These are phyloP conservation scores for Drepana falcataria DNA, from an alignment of 2,888 invertebrate species.

Conservation along the genomic window DNA sequence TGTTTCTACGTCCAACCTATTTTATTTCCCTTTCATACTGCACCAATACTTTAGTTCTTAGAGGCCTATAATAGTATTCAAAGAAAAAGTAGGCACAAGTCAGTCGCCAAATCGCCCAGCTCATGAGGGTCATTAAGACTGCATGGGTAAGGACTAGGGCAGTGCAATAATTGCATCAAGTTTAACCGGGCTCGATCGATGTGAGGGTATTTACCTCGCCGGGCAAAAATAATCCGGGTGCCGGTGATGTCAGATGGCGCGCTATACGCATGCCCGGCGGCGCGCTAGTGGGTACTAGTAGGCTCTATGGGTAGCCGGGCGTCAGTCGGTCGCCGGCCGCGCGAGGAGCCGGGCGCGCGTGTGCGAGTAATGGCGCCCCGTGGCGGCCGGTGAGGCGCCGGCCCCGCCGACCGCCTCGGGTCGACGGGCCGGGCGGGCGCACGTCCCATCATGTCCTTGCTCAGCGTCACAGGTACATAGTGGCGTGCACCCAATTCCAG, in stretches of 20 bases:
- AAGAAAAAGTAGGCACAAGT: not conserved
- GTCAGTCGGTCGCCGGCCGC: slow-evolving; percentile 70
- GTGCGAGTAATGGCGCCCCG: slow-evolving; percentile 70
- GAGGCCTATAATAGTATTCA: not conserved
- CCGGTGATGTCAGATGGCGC: slow-evolving; percentile 68
- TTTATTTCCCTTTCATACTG: not conserved
- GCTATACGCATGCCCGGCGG: slow-evolving; percentile 34
- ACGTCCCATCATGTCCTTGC: slow-evolving; percentile 75
- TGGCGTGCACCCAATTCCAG: slow-evolving; percentile 35
- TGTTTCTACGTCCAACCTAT: too few species aligned
- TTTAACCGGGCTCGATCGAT: slow-evolving; percentile 76
- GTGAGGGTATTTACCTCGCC: slow-evolving; percentile 78
- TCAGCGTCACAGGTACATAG: slow-evolving; percentile 75
- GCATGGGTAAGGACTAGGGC: slow-evolving; percentile 64
- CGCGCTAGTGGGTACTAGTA: slow-evolving; percentile 31
- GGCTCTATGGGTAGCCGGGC: slow-evolving; percentile 21
- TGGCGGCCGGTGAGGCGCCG: slow-evolving; percentile 77
- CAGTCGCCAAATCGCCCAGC: slow-evolving; percentile 9
- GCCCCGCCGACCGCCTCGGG: slow-evolving; percentile 78
- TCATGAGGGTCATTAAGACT: slow-evolving; percentile 42
- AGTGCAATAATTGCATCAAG: slow-evolving; percentile 78
- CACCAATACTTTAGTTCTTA: not conserved
- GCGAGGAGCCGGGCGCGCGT: slow-evolving; percentile 67
- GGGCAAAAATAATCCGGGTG: slow-evolving; percentile 77
- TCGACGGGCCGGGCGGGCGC: slow-evolving; percentile 69